Evolutionary conservation across 2,888 invertebrate genomes (phyloP), one percentile per base, ranked within the genome.

Genomic region (Drosophila diplacantha): DNA sequence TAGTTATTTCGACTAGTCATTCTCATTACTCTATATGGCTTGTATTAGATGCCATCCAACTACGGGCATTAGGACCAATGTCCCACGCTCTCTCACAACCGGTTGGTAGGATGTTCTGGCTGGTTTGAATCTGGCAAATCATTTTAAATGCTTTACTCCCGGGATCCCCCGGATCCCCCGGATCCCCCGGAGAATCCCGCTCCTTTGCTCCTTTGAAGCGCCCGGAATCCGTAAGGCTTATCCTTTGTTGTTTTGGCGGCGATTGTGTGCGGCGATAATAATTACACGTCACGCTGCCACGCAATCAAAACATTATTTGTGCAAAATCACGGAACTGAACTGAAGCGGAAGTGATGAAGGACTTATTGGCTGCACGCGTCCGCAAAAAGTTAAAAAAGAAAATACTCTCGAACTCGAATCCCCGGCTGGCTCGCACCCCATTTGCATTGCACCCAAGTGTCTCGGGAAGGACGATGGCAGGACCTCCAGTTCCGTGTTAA

Each of bases 331-430:
- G 84, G 75, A 81, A 69, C 77, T 85, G 85, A 83, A 86, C 81
- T 84, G 78, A 85, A 76, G 84, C 85, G 86, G 86, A 85, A 86
- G 86, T 85, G 86, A 85, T 86, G 85, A 86, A 86, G 85, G 80
- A 81, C 83, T 86, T 84, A 86, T 86, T 86, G 86, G 84, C 84
- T 84, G 82, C 86, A 86, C 85, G 86, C 86, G 85, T 78, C 52
- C 68, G 53, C 16, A 49, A 39, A 79, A 79, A 71, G 63, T 71
- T 73, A 68, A 73, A 82, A 76, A 69, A 81, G 44, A 31, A 14
- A 44, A 44, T 44, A 29, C 44, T 22, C 39, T 39, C 39, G 22
- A 38, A 6, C 38, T 29, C 12, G 16, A 43, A 55, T 59, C 41
- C 58, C 59, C 58, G 59, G 58, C 69, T 59, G 67, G 57, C 44